These are phyloP conservation scores for Apostichopus parvimensis DNA, from an alignment of 35 echinoderm and acorn worm species.

Conservation along the genomic window DNA sequence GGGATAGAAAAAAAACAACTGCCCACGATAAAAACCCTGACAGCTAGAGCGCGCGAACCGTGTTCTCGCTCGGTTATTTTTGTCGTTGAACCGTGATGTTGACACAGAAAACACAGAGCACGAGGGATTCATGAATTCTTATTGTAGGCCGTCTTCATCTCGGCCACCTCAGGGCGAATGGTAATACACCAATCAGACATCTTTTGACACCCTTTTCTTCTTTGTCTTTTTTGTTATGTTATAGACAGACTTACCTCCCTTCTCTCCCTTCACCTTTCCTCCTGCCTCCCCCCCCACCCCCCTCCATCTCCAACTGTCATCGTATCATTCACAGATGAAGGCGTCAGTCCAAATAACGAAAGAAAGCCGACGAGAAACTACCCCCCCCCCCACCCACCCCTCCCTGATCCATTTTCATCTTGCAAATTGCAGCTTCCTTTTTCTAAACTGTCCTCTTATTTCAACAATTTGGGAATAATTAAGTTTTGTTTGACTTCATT, in stretches of 20 bases:
- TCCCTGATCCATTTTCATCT: slow-evolving; percentile 6
- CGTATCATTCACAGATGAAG: slow-evolving; percentile 1
- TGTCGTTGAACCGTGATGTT: not conserved
- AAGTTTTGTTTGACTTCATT: slow-evolving; percentile 1
- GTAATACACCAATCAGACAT: not conserved
- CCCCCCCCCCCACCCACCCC: too few species aligned
- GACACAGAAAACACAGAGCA: not conserved
- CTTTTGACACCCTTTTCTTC: not conserved
- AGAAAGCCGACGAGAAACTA: not conserved
- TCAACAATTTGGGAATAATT: not conserved
- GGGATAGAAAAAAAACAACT: too few species aligned
- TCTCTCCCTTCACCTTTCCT: not conserved
- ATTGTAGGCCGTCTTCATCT: not conserved
- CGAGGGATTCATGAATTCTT: not conserved
- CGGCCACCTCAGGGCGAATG: not conserved
- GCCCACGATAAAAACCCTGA: too few species aligned
- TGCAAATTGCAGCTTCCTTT: not conserved
- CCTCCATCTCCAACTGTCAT: not conserved
- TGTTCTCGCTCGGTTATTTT: not conserved
- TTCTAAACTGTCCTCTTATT: not conserved
- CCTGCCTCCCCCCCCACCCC: not conserved
- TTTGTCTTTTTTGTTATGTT: not conserved
- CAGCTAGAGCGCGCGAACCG: not conserved
- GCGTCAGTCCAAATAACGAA: not conserved
- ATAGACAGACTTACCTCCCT: not conserved